Conservation (phyloP, 2,888 invertebrate genomes). For the Tholera decimalis region DNA sequence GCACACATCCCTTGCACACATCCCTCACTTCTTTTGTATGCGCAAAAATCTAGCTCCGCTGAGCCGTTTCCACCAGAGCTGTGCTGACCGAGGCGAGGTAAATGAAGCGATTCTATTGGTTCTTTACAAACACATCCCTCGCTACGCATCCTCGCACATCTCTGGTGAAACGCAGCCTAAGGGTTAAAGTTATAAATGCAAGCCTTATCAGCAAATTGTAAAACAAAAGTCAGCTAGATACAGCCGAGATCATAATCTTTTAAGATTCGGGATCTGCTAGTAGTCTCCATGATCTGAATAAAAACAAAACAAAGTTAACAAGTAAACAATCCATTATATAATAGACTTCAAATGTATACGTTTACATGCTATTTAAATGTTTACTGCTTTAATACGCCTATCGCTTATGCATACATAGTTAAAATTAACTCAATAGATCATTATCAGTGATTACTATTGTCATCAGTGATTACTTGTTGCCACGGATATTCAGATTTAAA, state of each 20-base stretch:
- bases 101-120: too few relatives aligned
- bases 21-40: too few relatives aligned
- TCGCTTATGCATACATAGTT: constrained; percentile 38
- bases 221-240: neutral
- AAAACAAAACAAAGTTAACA: neutral
- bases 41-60: too few relatives aligned
- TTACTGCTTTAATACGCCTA: constrained; percentile 12
- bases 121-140: too few relatives aligned
- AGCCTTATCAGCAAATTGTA: neutral
- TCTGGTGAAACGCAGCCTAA: too few relatives aligned
- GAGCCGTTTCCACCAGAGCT: too few relatives aligned
- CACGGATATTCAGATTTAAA: constrained; percentile 7
- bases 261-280: neutral
- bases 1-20: too few relatives aligned
- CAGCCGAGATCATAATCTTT: neutral
- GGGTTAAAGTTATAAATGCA: too few relatives aligned
- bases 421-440: constrained; percentile 32
- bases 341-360: constrained; percentile 7
- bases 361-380: constrained; percentile 27
- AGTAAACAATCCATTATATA: constrained; percentile 16
- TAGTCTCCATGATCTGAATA: neutral
- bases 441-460: constrained; percentile 45
- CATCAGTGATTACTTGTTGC: constrained; percentile 20
- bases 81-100: too few relatives aligned
- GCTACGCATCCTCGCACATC: too few relatives aligned